These are phyloP conservation scores for Spea multiplicata DNA, from an alignment of 2,113 vertebrate species.

Conservation along the genomic window DNA sequence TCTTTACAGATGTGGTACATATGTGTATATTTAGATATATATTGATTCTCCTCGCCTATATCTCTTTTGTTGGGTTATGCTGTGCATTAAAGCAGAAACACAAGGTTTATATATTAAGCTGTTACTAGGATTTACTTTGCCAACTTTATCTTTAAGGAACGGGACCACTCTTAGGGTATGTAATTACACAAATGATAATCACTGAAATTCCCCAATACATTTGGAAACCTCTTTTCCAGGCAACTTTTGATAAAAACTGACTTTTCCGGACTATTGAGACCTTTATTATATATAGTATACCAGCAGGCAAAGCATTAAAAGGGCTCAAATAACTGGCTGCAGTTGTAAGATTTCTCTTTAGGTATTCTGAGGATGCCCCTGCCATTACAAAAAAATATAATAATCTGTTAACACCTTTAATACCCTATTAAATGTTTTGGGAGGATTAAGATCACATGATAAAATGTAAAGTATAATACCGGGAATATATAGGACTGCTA, in stretches of 20 bases:
- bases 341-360: neutral
- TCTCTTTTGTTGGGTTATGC: slow-evolving; percentile 33
- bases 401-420: too few relatives aligned
- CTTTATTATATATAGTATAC: slow-evolving; percentile 8
- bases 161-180: slow-evolving; percentile 6
- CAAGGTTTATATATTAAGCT: slow-evolving; percentile 23
- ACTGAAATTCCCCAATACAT: slow-evolving; percentile 33
- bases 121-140: slow-evolving; percentile 34
- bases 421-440: too few relatives aligned
- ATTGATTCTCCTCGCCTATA: slow-evolving; percentile 34
- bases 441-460: too few relatives aligned
- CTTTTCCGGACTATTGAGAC: slow-evolving; percentile 5
- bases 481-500: too few relatives aligned
- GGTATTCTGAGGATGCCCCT: neutral
- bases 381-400: too few relatives aligned
- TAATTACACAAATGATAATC: slow-evolving; percentile 21
- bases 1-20: slow-evolving; percentile 38
- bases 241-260: neutral
- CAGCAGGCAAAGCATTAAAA: neutral
- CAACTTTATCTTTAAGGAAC: slow-evolving; percentile 26
- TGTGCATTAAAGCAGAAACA: slow-evolving; percentile 5
- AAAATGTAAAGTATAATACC: too few relatives aligned
- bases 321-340: neutral
- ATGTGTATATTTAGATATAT: slow-evolving; percentile 8
- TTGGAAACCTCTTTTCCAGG: slow-evolving; percentile 5